Base-by-base conservation (phyloP, 1,140 invertebrate species). In the Meloidogyne hapla region DNA sequence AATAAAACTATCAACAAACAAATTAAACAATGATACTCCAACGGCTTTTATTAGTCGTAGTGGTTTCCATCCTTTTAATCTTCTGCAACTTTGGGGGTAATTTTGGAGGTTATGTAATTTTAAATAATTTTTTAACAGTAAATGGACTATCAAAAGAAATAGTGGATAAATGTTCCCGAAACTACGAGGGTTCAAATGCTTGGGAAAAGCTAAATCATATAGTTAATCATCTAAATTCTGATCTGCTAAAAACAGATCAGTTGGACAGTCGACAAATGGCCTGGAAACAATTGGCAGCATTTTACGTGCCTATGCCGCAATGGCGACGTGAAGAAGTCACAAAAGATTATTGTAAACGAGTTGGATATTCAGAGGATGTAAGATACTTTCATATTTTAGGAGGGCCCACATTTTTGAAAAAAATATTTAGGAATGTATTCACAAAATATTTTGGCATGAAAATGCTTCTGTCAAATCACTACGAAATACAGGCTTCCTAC, bases 131-230 rank as follows among this genome's bases (percentile, higher is more conserved):
- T 56, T 56, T 56, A 56, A 56, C 45, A 56, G 48, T 56, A 56
- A 56, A 56, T n/a, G 48, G 48, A 56, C 18, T 15, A 56, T 4
- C 48, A n/a, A 21, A 56, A n/a, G 48, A 56, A 56, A 56, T 56
- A n/a, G 48, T 56, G 2, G n/a, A 56, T 56, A 21, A 56, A 56
- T 56, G 48, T 56, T 56, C 48, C 8, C 18, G 48, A 56, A 56
- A 56, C 48, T 56, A 56, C n/a, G 48, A 56, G n/a, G 48, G 48
- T 56, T 56, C n/a, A 56, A 56, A 56, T 56, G 48, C 48, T 6
- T 56, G 48, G 48, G 48, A 56, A n/a, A 56, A 56, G n/a, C n/a
- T 56, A 1, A 56, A 56, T 56, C 48, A 56, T 9, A 56, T 56
- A n/a, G 8, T 56, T n/a, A 56, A 56, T 56, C 12, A 56, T 56